Percentiles rank a stretch among this genome's conserved stretches.
Evolutionary conservation across 2,113 vertebrate species (phyloP).

Genomic region (Rhinolophus ferrumequinum): DNA sequence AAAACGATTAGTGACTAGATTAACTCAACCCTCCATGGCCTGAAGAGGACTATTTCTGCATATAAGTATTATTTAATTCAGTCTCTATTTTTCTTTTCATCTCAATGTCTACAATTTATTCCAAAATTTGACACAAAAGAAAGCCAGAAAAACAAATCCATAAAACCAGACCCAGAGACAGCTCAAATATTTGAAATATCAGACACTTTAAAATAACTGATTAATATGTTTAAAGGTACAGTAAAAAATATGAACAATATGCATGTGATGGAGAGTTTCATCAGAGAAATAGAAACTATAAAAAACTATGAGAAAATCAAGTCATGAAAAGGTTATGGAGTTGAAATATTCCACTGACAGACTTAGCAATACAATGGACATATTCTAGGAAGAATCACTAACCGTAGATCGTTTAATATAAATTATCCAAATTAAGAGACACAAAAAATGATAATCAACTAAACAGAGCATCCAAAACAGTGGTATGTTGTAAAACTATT

Average conservation of each 20-base stretch:
- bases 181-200: background rate
- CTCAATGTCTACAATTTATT: background rate
- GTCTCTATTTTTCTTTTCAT: background rate
- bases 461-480: background rate
- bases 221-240: background rate
- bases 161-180: background rate
- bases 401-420: background rate
- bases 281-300: background rate
- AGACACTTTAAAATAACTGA: background rate
- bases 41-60: background rate
- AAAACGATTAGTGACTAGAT: background rate
- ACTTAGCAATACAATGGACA: background rate
- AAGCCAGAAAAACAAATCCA: background rate
- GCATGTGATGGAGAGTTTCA: background rate
- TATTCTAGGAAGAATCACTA: background rate
- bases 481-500: background rate
- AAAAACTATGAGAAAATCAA: background rate
- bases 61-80: background rate
- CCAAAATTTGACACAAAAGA: background rate
- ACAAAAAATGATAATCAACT: background rate
- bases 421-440: background rate
- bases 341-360: background rate
- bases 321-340: background rate
- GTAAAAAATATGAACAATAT: background rate
- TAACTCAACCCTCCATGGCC: background rate